Base-by-base conservation (phyloP, 2,113 vertebrate species). In the Mustela nigripes region DNA sequence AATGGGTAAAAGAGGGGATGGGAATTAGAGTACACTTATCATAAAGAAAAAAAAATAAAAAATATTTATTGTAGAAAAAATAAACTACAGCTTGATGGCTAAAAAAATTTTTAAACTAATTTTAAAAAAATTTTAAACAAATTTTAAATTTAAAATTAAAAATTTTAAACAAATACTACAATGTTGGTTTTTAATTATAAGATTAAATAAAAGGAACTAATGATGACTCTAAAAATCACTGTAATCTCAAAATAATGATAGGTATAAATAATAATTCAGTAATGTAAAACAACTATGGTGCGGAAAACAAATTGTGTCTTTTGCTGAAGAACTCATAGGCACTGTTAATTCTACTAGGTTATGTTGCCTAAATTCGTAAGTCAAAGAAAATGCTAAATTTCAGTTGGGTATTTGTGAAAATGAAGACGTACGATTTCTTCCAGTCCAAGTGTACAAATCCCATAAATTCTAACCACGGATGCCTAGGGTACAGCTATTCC, bases 391-490 rank as follows among this genome's bases (percentile, higher is more conserved):
- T 81, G 36, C 42, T n/a, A 73, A 85, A 73, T 53, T 87, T 73
- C n/a, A 22, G n/a, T 56, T 95, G 56, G 42, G 28, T 86, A 73
- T 95, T 63, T 63, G 65, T 87, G 76, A 74, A 87, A 88, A 81
- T 88, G 92, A 45, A 76, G 45, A 33, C 67, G 9, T 58, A 36
- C 4, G 26, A 58, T 58, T 92, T 92, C 60, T 92, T 65, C 21
- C 19, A 74, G 16, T 82, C 18, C 39, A 36, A 58, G 10, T 67
- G 39, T 45, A 89, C 4, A 45, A 33, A 83, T 8, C 36, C 18
- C 36, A 48, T 65, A 18, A 89, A 93, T 83, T 89, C 36, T 82
- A 82, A 73, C 26, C 0, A 4, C 19, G 5, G 18, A 58, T 11
- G 12, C 22, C 19, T 88, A 58, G 2, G 26, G 16, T 74, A 67